Evolutionary conservation across 2,113 vertebrate species (phyloP).

Genomic region (Conger conger): DNA sequence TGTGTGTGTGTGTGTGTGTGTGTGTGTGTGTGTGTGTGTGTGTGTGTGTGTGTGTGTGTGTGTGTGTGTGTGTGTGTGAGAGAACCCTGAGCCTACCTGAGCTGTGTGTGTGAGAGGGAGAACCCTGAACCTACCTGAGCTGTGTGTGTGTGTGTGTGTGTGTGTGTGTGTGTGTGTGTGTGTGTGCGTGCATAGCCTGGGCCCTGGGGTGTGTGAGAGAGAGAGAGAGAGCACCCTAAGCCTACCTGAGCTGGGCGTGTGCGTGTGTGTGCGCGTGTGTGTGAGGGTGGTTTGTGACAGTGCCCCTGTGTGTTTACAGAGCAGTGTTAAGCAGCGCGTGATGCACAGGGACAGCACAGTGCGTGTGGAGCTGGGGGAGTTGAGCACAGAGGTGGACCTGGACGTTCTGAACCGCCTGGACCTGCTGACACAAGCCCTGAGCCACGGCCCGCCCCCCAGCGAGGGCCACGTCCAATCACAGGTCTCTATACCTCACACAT

Average conservation of each 20-base stretch:
- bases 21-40: neutral
- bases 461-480: constrained; percentile 45
- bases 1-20: constrained; percentile 34
- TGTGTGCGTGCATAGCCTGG: too few relatives aligned
- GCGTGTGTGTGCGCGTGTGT: constrained; percentile 30
- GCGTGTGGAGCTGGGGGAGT: constrained; percentile 65
- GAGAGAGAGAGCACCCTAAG: neutral
- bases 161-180: neutral
- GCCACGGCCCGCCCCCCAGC: constrained; percentile 53
- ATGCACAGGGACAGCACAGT: constrained; percentile 62
- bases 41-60: constrained; percentile 36
- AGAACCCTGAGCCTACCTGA: too few relatives aligned
- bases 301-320: constrained; percentile 40
- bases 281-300: neutral
- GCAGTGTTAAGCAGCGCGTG: constrained; percentile 60
- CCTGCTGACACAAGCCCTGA: constrained; percentile 61
- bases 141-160: constrained; percentile 51
- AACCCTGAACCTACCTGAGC: too few relatives aligned
- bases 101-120: too few relatives aligned
- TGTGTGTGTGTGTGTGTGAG: too few relatives aligned
- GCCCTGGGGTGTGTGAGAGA: neutral
- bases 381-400: constrained; percentile 71
- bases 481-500: constrained; percentile 38
- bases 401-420: constrained; percentile 66
- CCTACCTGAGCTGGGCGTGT: constrained; percentile 56